These are phyloP conservation scores for Brenthis ino DNA, from an alignment of 2,888 invertebrate species.

Conservation along the genomic window DNA sequence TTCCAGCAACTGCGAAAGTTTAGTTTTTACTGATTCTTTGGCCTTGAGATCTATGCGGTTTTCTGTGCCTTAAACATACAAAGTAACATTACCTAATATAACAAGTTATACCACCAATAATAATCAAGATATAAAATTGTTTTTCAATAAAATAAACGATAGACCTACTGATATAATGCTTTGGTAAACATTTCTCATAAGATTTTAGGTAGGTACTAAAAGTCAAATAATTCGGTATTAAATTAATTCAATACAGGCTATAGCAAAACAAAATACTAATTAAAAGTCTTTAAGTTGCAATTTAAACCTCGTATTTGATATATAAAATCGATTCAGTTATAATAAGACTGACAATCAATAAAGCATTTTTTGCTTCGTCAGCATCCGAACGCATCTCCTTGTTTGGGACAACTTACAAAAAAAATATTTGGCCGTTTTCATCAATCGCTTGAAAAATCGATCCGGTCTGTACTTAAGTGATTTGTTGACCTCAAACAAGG, in stretches of 20 bases:
- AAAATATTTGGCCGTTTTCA: conserved; percentile 54
- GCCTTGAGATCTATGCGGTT: conserved; percentile 44
- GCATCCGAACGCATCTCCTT: conserved; percentile 53
- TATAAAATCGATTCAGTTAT: conserved; percentile 54
- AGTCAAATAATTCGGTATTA: too few relatives aligned
- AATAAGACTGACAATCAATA: conserved; percentile 48
- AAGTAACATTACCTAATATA: conserved; percentile 29
- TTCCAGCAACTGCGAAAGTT: conserved; percentile 68
- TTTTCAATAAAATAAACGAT: too few relatives aligned
- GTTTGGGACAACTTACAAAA: conserved; percentile 58
- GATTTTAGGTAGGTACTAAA: too few relatives aligned
- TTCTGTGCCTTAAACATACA: neutral
- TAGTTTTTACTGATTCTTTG: conserved; percentile 52
- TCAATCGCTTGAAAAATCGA: conserved; percentile 13
- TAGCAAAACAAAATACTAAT: conserved; percentile 52
- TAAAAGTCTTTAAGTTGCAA: conserved; percentile 50
- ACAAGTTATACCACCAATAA: neutral
- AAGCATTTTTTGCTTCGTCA: conserved; percentile 55
- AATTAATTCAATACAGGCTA: too few relatives aligned
- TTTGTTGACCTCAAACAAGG: conserved; percentile 12
- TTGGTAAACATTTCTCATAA: too few relatives aligned
- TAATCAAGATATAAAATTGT: neutral
- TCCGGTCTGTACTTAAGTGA: conserved; percentile 6
- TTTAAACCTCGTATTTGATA: conserved; percentile 44
- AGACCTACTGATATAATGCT: too few relatives aligned